These are phyloP conservation scores for Oreochromis mossambicus DNA, from an alignment of 2,797 vertebrate genomes.

Conservation along the genomic window DNA sequence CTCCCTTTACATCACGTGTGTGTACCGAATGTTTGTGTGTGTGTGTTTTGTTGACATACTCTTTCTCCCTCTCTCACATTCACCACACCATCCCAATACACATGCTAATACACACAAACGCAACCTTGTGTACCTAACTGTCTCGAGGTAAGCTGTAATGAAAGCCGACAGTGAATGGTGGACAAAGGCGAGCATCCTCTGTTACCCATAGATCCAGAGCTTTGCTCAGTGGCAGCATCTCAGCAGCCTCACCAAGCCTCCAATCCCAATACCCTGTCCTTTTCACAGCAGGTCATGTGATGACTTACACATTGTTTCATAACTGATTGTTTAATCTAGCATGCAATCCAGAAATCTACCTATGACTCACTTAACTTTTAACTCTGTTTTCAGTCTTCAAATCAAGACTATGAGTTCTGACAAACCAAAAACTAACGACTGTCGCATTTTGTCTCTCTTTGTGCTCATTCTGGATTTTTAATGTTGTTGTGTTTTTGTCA, in stretches of 20 bases:
- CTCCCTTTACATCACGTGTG: constrained; percentile 14
- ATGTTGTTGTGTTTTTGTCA: not conserved
- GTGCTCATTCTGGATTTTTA: not conserved
- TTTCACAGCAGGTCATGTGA: not conserved
- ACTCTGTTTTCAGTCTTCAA: not conserved
- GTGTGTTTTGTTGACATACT: not conserved
- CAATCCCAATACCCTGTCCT: not conserved
- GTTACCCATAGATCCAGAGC: constrained; percentile 39
- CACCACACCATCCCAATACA: not conserved
- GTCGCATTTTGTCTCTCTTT: not conserved
- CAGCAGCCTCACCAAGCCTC: not conserved
- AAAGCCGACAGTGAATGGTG: constrained; percentile 56
- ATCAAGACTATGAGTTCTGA: not conserved
- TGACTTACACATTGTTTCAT: not conserved
- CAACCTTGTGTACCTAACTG: not conserved
- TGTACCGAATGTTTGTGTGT: not conserved
- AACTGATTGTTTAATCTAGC: not conserved
- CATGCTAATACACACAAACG: not conserved
- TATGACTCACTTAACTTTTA: not conserved
- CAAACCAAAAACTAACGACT: not conserved
- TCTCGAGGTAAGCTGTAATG: constrained; percentile 36
- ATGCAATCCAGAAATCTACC: not conserved
- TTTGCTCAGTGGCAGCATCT: constrained; percentile 20
- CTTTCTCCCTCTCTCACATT: not conserved
- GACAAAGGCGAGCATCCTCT: constrained; percentile 37